Percentiles rank a stretch among this genome's conserved stretches.
Conservation (phyloP, 2,797 vertebrate species). For the Molossus alvarezi region DNA sequence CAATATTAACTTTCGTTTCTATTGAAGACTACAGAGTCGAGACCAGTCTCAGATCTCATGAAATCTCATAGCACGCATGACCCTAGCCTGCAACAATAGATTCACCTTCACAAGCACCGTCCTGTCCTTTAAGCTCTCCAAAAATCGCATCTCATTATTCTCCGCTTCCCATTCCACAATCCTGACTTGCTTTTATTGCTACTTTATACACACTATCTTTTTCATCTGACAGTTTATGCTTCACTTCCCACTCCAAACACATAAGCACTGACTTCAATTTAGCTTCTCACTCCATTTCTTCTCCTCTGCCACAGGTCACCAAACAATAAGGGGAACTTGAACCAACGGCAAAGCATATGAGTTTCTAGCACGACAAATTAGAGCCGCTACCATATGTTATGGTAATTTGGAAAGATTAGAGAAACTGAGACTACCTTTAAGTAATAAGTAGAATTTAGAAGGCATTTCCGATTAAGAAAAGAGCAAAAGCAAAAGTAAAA, state of each 20-base stretch:
- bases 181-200: constrained; percentile 29
- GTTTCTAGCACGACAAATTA: neutral
- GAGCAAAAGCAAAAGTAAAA: neutral
- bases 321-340: neutral
- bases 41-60: neutral
- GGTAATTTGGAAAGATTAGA: neutral
- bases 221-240: neutral
- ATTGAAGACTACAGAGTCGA: neutral
- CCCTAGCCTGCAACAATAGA: neutral
- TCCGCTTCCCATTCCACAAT: neutral
- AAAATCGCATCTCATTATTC: neutral
- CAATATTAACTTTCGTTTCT: neutral
- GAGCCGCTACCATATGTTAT: neutral
- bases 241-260: constrained; percentile 34
- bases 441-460: neutral
- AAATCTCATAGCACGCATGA: neutral
- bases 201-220: neutral
- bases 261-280: constrained; percentile 7
- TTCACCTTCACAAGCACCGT: neutral
- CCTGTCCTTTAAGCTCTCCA: neutral
- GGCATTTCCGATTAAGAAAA: neutral
- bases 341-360: neutral
- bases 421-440: neutral
- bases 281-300: neutral
- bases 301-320: neutral